Base-by-base conservation (phyloP, 2,888 invertebrate genomes). In the Drosophila bunnanda region DNA sequence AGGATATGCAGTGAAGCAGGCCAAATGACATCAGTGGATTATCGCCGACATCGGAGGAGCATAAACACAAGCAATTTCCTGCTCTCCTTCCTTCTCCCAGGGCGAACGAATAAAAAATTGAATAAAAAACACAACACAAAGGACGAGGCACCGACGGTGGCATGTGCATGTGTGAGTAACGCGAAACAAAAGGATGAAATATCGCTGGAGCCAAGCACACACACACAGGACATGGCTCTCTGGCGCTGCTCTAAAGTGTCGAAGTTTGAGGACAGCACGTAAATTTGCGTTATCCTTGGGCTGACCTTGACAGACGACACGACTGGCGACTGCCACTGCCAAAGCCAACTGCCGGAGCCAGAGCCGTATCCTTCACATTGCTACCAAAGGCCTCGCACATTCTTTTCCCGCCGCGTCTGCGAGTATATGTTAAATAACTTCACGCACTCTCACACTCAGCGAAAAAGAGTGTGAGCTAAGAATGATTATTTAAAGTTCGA, bases 21-120 rank as follows among this genome's bases (percentile, higher is more conserved):
- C 70, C 81, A 85, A 85, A 83, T 88, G 88, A 81, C 88, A 86
- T 85, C 88, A 86, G 85, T 88, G 86, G 85, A 86, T 88, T 86
- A 86, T 85, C 83, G 78, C 75, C 75, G 71, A 61, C 82, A 84
- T 82, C 76, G 54, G 73, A 71, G 59, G 68, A 72, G 74, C 76
- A 68, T 77, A 76, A 78, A 81, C 77, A 79, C 75, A 73, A 61
- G 78, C 76, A 75, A 84, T 87, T 78, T 85, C 72, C 80, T 80
- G 61, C 77, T 62, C 53, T 53, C 59, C 53, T 43, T 68, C 69
- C 68, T 36, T 54, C 46, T 59, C 41, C 41, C 54, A 79, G 59
- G 76, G 78, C 74, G 76, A 75, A 75, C 71, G 77, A 75, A 76
- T 71, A 76, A 86, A 83, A 86, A 81, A 72, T 46, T 64, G 59